Evolutionary conservation across 2,797 vertebrate species (phyloP).

Genomic region (Danio choprae): DNA sequence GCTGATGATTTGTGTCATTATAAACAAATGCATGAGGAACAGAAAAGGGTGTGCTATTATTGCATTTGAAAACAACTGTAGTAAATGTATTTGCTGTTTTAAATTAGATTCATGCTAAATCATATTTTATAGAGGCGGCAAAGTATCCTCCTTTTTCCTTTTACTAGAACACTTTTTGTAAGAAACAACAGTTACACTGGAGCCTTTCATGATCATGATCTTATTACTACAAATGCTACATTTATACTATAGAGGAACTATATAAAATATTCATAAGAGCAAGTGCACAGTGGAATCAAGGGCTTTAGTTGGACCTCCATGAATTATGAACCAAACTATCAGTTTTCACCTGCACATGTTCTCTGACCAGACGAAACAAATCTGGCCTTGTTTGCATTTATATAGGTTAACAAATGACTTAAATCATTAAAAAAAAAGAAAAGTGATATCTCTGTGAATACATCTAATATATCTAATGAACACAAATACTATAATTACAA

Average conservation of each 20-base stretch:
- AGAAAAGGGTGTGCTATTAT: background rate
- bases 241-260: background rate
- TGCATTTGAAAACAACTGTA: background rate
- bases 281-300: background rate
- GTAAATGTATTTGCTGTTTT: too few relatives aligned
- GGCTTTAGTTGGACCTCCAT: background rate
- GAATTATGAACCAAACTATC: slow-evolving; percentile 10
- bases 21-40: background rate
- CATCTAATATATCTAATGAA: too few relatives aligned
- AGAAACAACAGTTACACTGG: background rate
- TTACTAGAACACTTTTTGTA: background rate
- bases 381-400: background rate
- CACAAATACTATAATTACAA: too few relatives aligned
- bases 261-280: slow-evolving; percentile 23
- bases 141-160: background rate
- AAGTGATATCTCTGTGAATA: background rate
- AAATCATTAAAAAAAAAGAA: slow-evolving; percentile 16
- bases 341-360: background rate
- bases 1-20: background rate
- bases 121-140: background rate
- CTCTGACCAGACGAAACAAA: background rate
- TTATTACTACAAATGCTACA: background rate
- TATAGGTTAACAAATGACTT: background rate
- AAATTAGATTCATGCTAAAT: background rate
- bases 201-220: background rate